Evolutionary conservation across 1,140 invertebrate species (phyloP), one percentile per base, ranked within the genome.

Genomic region (Polypedilum vanderplanki): DNA sequence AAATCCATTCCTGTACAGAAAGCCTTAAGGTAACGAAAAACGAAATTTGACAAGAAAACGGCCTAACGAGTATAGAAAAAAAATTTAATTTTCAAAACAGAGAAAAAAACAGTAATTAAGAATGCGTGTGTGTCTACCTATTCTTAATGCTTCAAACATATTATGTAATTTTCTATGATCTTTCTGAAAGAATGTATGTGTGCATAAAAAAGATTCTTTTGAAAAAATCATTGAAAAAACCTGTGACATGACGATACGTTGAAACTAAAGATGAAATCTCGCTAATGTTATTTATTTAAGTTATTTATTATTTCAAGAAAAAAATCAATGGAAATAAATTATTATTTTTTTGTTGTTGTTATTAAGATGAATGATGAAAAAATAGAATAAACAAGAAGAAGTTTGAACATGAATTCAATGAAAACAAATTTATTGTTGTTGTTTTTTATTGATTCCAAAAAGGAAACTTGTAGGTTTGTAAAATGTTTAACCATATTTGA

Each of bases 1-100:
- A 20, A 70, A 70, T 70, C 65, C 65, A 20, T 70, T 18, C 18
- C 65, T 70, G 17, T 70, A 18, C 18, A 70, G 65, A 70, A 70
- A 70, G 20, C 65, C 65, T 18, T 70, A 70, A 67, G 65, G 9
- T 15, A 20, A 18, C 17, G 18, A 3, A 17, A 20, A 17, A 70
- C 8, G 41, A 9, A 46, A 57, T n/a, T 12, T 15, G 46, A 57
- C 46, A 57, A n/a, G 46, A 57, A 4, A n/a, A 57, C 46, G n/a
- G 15, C 46, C 10, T 3, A 33, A 33, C 24, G 24, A 33, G 24
- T 33, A 33, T 12, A 46, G 8, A 46, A 57, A 46, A 46, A 15
- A n/a, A 57, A 57, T 57, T 4, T n/a, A n/a, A n/a, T 12, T 57
- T n/a, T 57, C 46, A 57, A 57, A 15, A 57, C 0, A 57, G n/a